These are phyloP conservation scores for Drosophila borborema DNA, from an alignment of 2,888 invertebrate genomes.

Conservation along the genomic window DNA sequence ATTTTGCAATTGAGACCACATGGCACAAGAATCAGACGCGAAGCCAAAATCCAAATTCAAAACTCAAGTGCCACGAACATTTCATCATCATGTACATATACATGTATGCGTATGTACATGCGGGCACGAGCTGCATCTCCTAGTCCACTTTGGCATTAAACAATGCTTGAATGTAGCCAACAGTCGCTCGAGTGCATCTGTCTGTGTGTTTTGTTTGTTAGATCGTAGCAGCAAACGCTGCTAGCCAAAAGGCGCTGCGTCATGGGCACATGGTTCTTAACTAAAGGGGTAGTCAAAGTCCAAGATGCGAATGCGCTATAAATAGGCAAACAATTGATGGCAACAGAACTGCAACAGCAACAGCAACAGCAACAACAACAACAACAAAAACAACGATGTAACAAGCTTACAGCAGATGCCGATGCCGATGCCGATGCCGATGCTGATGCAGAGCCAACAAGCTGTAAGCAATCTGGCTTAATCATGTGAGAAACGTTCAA, in stretches of 20 bases:
- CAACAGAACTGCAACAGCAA: constrained; percentile 14
- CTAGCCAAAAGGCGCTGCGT: constrained; percentile 59
- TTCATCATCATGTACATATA: constrained; percentile 46
- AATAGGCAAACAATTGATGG: constrained; percentile 67
- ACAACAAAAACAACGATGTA: neutral
- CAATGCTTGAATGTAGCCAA: constrained; percentile 70
- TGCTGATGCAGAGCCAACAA: constrained; percentile 37
- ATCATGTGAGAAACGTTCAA: constrained; percentile 78
- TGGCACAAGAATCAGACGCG: constrained; percentile 38
- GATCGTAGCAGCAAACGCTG: constrained; percentile 55
- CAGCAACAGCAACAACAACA: neutral
- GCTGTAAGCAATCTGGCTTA: constrained; percentile 78
- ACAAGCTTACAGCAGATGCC: constrained; percentile 6
- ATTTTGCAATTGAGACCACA: constrained; percentile 67
- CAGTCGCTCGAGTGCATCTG: constrained; percentile 47
- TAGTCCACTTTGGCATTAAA: constrained; percentile 47
- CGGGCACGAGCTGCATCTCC: constrained; percentile 50
- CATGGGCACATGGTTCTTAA: constrained; percentile 57
- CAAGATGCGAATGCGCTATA: constrained; percentile 63
- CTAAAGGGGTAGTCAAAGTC: constrained; percentile 62
- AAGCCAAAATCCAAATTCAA: constrained; percentile 2
- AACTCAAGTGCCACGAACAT: constrained; percentile 60
- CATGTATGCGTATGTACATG: constrained; percentile 18
- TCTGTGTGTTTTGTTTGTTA: constrained; percentile 48
- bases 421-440: constrained; percentile 19